Percentiles rank a stretch among this genome's conserved stretches.
Evolutionary conservation across 2,888 invertebrate genomes (phyloP).

Genomic region (Agonum fuliginosum): DNA sequence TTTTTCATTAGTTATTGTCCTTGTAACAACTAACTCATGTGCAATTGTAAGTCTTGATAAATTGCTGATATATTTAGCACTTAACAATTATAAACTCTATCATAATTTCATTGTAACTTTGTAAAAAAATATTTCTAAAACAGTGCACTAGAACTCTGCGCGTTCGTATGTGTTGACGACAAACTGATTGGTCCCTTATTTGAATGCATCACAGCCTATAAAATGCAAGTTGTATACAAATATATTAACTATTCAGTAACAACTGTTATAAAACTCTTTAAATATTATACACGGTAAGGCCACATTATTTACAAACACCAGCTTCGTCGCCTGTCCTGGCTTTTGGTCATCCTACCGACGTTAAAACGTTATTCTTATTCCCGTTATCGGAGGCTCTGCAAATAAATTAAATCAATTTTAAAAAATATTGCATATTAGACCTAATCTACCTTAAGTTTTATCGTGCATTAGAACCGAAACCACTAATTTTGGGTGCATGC

Average conservation of each 20-base stretch:
- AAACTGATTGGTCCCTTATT: constrained; percentile 70
- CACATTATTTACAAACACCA: constrained; percentile 58
- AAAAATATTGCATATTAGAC: not conserved
- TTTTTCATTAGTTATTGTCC: constrained; percentile 50
- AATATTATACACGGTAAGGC: constrained; percentile 58
- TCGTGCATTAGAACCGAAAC: constrained; percentile 47
- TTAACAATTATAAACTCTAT: constrained; percentile 54
- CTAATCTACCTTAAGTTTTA: not conserved
- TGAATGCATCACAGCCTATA: constrained; percentile 71
- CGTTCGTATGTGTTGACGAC: constrained; percentile 28
- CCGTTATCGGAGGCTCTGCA: constrained; percentile 76
- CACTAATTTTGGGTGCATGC: constrained; percentile 14
- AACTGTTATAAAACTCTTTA: constrained; percentile 58
- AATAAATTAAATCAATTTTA: constrained; percentile 61
- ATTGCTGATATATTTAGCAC: constrained; percentile 58
- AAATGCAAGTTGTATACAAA: constrained; percentile 69
- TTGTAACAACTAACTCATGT: constrained; percentile 51
- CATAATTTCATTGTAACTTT: constrained; percentile 38
- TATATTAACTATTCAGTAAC: constrained; percentile 60
- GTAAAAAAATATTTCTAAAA: constrained; percentile 59
- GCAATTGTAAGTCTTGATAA: constrained; percentile 51
- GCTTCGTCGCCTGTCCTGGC: constrained; percentile 21
- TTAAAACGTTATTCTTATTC: constrained; percentile 78
- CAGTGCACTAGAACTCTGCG: constrained; percentile 57
- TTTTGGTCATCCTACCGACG: constrained; percentile 72